phyloP scores from a whole-genome alignment of 2,797 vertebrate species.

The Squalus acanthias region DNA sequence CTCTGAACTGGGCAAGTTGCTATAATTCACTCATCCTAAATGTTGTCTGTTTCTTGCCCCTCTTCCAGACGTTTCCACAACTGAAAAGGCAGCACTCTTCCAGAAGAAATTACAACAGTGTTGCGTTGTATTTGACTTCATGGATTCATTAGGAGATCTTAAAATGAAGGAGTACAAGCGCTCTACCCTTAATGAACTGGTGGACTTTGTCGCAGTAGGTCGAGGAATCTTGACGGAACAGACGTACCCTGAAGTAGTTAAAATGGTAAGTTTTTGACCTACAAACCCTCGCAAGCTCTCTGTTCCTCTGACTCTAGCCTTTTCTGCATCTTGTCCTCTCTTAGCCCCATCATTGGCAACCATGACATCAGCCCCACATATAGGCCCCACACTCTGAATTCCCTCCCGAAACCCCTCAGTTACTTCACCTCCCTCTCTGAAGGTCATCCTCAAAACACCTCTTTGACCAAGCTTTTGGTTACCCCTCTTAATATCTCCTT shows the following conservation, averaged over 20 bases:
- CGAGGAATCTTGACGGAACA: slow-evolving; percentile 98
- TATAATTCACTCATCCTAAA: not conserved
- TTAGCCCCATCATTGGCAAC: not conserved
- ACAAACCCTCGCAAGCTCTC: not conserved
- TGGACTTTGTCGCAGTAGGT: slow-evolving; percentile 98
- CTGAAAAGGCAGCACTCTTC: slow-evolving; percentile 98
- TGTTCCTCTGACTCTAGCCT: not conserved
- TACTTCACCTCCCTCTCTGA: no score
- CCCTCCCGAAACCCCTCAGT: not conserved
- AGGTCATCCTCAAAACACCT: not conserved
- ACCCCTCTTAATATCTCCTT: not conserved
- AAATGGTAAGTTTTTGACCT: slow-evolving; percentile 76
- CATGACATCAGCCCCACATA: not conserved
- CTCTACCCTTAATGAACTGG: slow-evolving; percentile 98
- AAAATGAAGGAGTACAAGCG: slow-evolving; percentile 99
- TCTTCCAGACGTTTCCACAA: slow-evolving; percentile 83
- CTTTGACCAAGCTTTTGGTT: not conserved
- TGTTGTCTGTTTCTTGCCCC: slow-evolving; percentile 44
- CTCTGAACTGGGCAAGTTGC: not conserved
- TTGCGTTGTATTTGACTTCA: slow-evolving; percentile 98
- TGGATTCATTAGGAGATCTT: slow-evolving; percentile 98
- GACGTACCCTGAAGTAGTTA: slow-evolving; percentile 98
- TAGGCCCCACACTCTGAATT: not conserved
- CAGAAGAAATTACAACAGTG: slow-evolving; percentile 99
- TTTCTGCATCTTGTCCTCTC: not conserved